Conservation (phyloP, 2,113 vertebrate species). For the Heteronetta atricapilla region DNA sequence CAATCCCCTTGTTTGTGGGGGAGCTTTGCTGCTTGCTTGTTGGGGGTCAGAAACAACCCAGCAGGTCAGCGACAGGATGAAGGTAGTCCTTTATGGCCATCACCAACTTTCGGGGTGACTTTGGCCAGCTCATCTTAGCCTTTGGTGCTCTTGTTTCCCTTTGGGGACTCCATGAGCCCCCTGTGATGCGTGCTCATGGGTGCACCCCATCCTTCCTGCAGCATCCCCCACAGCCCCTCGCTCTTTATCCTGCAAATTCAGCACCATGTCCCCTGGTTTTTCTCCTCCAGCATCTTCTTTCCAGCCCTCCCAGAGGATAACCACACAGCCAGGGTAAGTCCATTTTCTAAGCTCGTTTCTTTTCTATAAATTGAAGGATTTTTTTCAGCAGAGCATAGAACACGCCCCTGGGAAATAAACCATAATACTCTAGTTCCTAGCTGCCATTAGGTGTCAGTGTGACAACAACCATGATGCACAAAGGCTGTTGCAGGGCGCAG, state of each 20-base stretch:
- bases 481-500: background rate
- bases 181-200: accelerated
- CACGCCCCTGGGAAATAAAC: background rate
- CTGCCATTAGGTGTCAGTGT: constrained; percentile 70
- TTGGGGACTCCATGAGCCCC: background rate
- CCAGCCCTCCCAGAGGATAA: background rate
- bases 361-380: background rate
- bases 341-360: background rate
- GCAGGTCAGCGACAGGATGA: background rate
- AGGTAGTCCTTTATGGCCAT: background rate
- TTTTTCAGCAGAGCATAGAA: background rate
- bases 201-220: background rate
- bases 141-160: background rate
- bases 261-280: background rate
- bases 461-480: constrained; percentile 51
- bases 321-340: background rate
- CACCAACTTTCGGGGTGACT: background rate
- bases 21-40: accelerated
- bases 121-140: background rate
- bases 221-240: accelerated
- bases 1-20: background rate
- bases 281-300: accelerated
- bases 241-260: accelerated
- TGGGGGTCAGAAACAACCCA: background rate
- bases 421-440: background rate